Evolutionary conservation across 2,888 invertebrate genomes (phyloP).

Genomic region (Asteroscopus sphinx): DNA sequence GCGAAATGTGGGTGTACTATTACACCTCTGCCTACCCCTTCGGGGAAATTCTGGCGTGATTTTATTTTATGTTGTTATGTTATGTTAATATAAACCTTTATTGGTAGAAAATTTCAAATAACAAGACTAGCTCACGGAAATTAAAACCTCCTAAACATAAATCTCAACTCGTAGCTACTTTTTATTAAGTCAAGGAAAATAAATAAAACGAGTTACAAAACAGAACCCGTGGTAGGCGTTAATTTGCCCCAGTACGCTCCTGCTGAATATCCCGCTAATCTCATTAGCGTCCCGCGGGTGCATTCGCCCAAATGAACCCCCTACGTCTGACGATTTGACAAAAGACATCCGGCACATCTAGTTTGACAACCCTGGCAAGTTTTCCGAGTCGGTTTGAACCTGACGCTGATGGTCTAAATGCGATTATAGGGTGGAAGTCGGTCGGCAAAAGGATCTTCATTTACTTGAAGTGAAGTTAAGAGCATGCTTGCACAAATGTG

Average conservation of each 20-base stretch:
- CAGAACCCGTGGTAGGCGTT: slow-evolving; percentile 56
- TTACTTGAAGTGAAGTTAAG: slow-evolving; percentile 28
- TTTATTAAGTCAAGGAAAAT: slow-evolving; percentile 37
- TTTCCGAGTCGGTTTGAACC: slow-evolving; percentile 33
- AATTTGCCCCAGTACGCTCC: slow-evolving; percentile 68
- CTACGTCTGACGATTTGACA: slow-evolving; percentile 66
- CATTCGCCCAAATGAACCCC: slow-evolving; percentile 71
- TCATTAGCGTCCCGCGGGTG: slow-evolving; percentile 69
- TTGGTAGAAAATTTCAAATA: background rate
- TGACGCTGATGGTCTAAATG: slow-evolving; percentile 46
- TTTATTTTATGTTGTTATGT: no score
- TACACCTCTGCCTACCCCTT: no score
- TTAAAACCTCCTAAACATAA: slow-evolving; percentile 29
- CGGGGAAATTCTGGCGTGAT: no score
- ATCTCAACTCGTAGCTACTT: slow-evolving; percentile 23
- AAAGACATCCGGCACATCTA: slow-evolving; percentile 61
- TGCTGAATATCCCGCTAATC: slow-evolving; percentile 70
- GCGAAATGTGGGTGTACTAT: no score
- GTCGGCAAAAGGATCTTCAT: slow-evolving; percentile 38
- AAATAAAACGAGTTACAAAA: slow-evolving; percentile 27
- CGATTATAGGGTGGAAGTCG: slow-evolving; percentile 46
- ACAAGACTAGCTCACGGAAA: background rate
- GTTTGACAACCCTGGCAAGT: slow-evolving; percentile 39
- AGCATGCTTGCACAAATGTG: slow-evolving; percentile 7
- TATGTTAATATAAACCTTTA: background rate